phyloP scores from a whole-genome alignment of 2,888 invertebrate genomes.

The Lasiommata megera region DNA sequence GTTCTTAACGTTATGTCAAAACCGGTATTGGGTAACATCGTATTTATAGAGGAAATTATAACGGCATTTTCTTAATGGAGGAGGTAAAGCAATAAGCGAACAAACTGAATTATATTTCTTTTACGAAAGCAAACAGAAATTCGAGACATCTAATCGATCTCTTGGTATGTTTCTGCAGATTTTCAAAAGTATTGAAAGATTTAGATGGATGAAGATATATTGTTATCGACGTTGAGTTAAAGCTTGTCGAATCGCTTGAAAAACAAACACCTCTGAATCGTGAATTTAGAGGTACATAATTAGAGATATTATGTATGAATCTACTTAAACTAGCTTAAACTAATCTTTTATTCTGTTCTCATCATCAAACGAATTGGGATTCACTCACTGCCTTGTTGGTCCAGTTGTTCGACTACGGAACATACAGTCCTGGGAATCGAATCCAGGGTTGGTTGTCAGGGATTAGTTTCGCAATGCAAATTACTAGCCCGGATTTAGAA shows the following conservation, averaged over 20 bases:
- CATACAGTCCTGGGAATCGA: too few species aligned
- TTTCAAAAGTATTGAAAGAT: neutral
- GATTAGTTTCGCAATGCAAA: too few species aligned
- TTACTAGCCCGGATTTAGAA: too few species aligned
- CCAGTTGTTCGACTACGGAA: too few species aligned
- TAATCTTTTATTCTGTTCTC: neutral
- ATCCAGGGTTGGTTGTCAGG: too few species aligned
- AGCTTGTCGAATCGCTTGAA: neutral
- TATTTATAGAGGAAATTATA: constrained; percentile 6
- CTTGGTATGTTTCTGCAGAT: neutral
- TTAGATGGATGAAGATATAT: constrained; percentile 8
- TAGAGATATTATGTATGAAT: neutral
- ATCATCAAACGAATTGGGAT: too few species aligned
- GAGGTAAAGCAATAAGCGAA: constrained; percentile 1
- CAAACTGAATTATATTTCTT: neutral
- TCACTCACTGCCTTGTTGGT: too few species aligned
- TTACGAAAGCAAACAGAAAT: neutral
- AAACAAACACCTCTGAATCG: neutral
- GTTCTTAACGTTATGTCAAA: constrained; percentile 7
- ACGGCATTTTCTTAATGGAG: neutral
- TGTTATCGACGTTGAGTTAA: neutral
- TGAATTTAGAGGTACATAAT: neutral
- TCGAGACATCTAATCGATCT: neutral
- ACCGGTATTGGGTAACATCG: constrained; percentile 5
- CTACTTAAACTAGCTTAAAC: neutral